Base-by-base conservation (phyloP, 2,113 vertebrate species). In the Cyanistes caeruleus region DNA sequence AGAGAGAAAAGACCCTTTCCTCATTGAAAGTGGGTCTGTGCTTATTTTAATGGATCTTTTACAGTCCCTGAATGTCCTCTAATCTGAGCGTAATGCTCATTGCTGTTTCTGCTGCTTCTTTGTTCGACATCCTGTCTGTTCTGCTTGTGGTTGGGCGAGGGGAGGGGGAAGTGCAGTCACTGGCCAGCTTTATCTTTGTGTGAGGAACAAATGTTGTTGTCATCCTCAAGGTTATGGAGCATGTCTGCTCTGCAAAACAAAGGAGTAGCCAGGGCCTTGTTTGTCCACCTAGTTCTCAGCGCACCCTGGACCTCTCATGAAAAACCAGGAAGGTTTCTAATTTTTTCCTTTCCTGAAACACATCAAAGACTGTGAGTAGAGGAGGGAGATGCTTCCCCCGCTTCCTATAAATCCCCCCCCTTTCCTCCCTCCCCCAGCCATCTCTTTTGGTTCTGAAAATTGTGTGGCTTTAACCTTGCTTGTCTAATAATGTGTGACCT, bases 31-130 rank as follows among this genome's bases (percentile, higher is more conserved):
- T 96, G 95, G 96, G 94, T 97, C 97, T 98, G 96, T 97, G 96
- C 97, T 97, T 97, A 97, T 97, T 98, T 97, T 98, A 97, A 98
- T 96, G 97, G 97, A 98, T 97, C 94, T 98, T 96, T 96, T 96
- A 94, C 96, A 97, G 97, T 90, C 83, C 68, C 95, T 95, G 96
- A 97, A 97, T 97, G 91, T 98, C 95, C 94, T 96, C 94, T 98
- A 98, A 98, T 97, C 97, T 97, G 97, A 97, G 97, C 79, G 95
- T 95, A 97, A 97, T 97, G 95, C 97, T 94, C 81, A 78, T 97
- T 96, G 96, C 97, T 93, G 96, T 95, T 97, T 91, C 92, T 95
- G 25, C 84, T 96, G 87, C 56, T 83, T 72, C 97, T 98, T 98
- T 98, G 97, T 98, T 97, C 74, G 2, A 82, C 88, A 92, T 95